These are phyloP conservation scores for Steinernema khuongi DNA, from an alignment of 1,140 invertebrate genomes.

Conservation along the genomic window DNA sequence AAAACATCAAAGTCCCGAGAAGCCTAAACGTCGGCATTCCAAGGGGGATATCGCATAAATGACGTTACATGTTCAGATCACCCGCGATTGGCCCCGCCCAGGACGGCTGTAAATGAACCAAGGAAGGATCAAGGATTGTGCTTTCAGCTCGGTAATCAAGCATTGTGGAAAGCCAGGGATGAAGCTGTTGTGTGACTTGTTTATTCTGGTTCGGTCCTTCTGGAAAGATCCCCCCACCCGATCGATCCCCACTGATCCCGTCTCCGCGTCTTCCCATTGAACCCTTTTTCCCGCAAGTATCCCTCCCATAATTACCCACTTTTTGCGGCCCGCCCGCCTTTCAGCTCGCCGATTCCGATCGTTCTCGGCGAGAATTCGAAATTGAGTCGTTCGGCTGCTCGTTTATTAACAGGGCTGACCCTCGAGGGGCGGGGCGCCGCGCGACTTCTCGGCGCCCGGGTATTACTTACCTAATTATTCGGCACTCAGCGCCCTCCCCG, in stretches of 20 bases:
- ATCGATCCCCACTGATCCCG: background rate
- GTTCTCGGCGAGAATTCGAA: background rate
- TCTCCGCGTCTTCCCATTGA: background rate
- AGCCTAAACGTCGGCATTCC: too few relatives aligned
- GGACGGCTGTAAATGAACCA: background rate
- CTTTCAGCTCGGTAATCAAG: too few relatives aligned
- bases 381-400: background rate
- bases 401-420: too few relatives aligned
- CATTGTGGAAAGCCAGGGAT: too few relatives aligned
- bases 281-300: background rate
- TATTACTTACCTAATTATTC: slow-evolving; percentile 17
- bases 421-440: background rate
- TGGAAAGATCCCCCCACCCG: too few relatives aligned
- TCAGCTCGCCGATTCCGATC: background rate
- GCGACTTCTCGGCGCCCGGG: slow-evolving; percentile 8
- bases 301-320: background rate
- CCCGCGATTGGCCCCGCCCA: too few relatives aligned
- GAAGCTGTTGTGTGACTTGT: too few relatives aligned
- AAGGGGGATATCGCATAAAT: too few relatives aligned
- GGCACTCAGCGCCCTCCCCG: background rate
- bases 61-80: too few relatives aligned
- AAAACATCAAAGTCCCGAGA: too few relatives aligned
- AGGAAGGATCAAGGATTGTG: too few relatives aligned
- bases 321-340: background rate
- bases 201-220: too few relatives aligned